Evolutionary conservation across 2,113 vertebrate species (phyloP), one percentile per base, ranked within the genome.

Genomic region (Pedetes capensis): DNA sequence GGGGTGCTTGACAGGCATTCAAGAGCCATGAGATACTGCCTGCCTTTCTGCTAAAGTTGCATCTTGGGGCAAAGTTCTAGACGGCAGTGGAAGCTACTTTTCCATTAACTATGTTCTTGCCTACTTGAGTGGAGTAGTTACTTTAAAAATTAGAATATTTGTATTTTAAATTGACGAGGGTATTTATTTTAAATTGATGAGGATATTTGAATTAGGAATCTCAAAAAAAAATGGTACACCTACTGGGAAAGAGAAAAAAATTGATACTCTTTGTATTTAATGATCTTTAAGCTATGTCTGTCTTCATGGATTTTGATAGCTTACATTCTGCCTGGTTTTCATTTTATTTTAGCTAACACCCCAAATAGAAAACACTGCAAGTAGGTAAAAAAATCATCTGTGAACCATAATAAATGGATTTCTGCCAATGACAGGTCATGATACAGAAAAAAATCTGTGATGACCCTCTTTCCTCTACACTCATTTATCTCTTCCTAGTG

Each of bases 401-500:
- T 99, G 99, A 98, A 98, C 96, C 76, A 98, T 98, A 99, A 99
- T 98, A 99, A 99, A 99, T 99, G 98, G 98, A 98, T 98, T 98
- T 98, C 98, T 98, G 98, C 97, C 98, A 98, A 98, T 99, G 99
- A 99, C 98, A 99, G 99, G 98, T 98, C 98, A 98, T 98, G 98
- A 98, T 99, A 98, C 98, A 98, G 98, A 98, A 99, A 99, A 99
- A 99, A 99, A 99, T 98, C 99, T 98, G 98, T 99, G 98, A 99
- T 99, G 99, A 99, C 99, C 99, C 99, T 99, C 98, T 99, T 99
- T 99, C 99, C 99, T 99, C 98, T 97, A 97, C 98, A 99, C 97
- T 98, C 99, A 99, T 99, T 99, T 99, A 99, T 99, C 99, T 99
- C 99, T 98, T 99, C 98, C 98, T 99, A 98, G 99, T 99, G 99